Base-by-base conservation (phyloP, 2,888 invertebrate genomes). In the Amphiduros pacificus region DNA sequence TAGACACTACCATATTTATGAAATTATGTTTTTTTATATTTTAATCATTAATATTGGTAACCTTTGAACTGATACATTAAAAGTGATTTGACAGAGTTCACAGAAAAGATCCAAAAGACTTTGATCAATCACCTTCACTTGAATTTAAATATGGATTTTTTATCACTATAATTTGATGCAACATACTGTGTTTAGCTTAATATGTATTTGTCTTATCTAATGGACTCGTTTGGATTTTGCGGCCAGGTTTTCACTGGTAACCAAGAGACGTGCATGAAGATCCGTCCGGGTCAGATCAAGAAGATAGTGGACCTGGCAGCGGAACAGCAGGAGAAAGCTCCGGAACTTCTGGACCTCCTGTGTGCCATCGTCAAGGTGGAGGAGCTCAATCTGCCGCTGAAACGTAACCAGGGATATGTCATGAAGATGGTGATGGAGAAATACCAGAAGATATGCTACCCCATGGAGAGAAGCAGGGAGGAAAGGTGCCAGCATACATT, bases 391-490 rank as follows among this genome's bases (percentile, higher is more conserved):
- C 36, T 70, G 41, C 67, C 72, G 5, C 53, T 72, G 29, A 72
- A 72, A 55, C 48, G 71, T 20, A 72, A 72, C 50, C 72, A 72
- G 60, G 52, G 29, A 11, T 50, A 69, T 14, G 73, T 72, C 9
- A 65, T 72, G 60, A 67, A 70, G 53, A 63, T 61, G 40, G 40
- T 72, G 27, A 67, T 70, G 67, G 66, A 73, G 32, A 58, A 72
- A 20, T 61, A 64, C 36, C 51, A 55, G 20, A 59, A 60, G 4
- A 55, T 73, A 11, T 65, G 57, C 0, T 63, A 69, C 44, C 44
- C 69, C 9, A 44, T 68, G 24, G 67, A 68, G 29, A 62, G 69
- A 32, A 55, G 63, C 6, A 40, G 22, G 5, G 65, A 66, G 41
- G 26, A 41, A n/a, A 59, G 62, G 66, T 66, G 31, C 49, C 14